Conservation (phyloP, 2,888 invertebrate species). For the Diabrotica balteata region DNA sequence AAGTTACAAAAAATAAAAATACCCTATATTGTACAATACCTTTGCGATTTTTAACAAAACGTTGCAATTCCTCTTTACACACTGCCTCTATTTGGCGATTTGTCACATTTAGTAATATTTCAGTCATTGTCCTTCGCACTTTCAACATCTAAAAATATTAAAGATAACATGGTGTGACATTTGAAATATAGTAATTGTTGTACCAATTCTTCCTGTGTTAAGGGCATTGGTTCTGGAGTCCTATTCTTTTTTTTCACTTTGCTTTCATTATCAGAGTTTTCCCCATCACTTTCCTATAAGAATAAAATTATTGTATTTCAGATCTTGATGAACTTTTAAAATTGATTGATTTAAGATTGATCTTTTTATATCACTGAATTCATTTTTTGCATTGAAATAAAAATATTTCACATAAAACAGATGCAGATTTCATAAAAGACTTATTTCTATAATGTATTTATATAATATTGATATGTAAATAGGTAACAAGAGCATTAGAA, state of each 20-base stretch:
- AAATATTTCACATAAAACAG: no score
- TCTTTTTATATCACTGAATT: no score
- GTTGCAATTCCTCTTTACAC: conserved; percentile 85
- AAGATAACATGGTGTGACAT: background rate
- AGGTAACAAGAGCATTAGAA: no score
- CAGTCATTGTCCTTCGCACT: conserved; percentile 88
- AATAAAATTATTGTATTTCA: conserved; percentile 5
- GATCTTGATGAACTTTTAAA: no score
- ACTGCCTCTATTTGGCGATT: conserved; percentile 86
- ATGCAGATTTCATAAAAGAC: no score
- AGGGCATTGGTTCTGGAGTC: conserved; percentile 44
- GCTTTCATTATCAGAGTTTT: conserved; percentile 65
- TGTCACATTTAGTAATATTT: conserved; percentile 93
- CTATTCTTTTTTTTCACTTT: conserved; percentile 51
- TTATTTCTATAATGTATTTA: no score
- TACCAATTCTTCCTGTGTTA: conserved; percentile 68
- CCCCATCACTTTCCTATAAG: conserved; percentile 53
- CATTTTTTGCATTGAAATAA: no score
- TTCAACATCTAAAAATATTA: conserved; percentile 76
- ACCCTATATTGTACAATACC: conserved; percentile 68
- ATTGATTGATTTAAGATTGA: no score
- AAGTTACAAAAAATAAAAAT: conserved; percentile 22
- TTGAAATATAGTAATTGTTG: conserved; percentile 38
- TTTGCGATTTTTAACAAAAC: conserved; percentile 73
- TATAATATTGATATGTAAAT: no score